Base-by-base conservation (phyloP, 2,888 invertebrate genomes). In the Sphaerophoria taeniata region DNA sequence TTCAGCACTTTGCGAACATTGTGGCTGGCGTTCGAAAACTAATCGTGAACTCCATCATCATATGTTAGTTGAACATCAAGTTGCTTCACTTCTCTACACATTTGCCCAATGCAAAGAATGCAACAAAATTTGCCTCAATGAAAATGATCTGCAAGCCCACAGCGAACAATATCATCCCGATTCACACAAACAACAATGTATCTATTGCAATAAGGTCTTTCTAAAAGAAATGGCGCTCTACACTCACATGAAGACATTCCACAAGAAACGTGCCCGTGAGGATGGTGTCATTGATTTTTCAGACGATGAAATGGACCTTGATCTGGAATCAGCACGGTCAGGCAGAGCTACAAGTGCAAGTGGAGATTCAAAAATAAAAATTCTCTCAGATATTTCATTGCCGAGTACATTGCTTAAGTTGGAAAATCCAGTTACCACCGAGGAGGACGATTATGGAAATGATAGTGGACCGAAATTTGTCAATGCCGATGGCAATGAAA, bases 41-140 rank as follows among this genome's bases (percentile, higher is more conserved):
- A 94, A 96, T 87, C 95, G 96, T 88, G 94, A 95, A 86, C 93
- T 97, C 80, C 92, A 96, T 89, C 96, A 96, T 90, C 97, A 97
- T 90, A 92, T 96, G 90, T 96, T 95, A 88, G 94, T 95, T 0
- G 96, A 96, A 89, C 97, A 97, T 92, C 95, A 95, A 79, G 93
- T 97, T 45, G 95, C 96, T 6, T 95, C 96, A 2, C 92, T 94
- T 61, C 93, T 94, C 67, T 95, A 95, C 90, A 93, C 93, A 74
- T 97, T 97, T 90, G 97, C 97, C 0, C 96, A 96, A 90, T 97
- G 97, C 90, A 94, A 94, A 78, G 92, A 94, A 65, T 97, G 97
- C 89, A 94, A 94, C 43, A 96, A 95, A 90, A 93, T 97, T 58
- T 97, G 96, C 16, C 90, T 96, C n/a, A 95, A 95, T 81, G 94